Base-by-base conservation (phyloP, 2,113 vertebrate genomes). In the Himantopus leucocephalus region DNA sequence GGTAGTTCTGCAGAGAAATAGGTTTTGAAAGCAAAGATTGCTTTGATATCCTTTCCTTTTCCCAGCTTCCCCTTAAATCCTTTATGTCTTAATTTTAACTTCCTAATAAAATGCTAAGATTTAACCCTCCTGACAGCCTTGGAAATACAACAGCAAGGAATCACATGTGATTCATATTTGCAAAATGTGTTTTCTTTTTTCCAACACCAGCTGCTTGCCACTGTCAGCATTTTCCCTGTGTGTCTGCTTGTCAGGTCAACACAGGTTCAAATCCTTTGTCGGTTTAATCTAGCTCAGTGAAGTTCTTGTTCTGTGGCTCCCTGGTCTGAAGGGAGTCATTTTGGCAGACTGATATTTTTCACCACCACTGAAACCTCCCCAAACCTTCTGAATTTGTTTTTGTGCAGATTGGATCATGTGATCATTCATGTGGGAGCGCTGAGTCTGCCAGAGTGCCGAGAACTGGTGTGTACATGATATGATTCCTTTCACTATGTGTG, bases 361-460 rank as follows among this genome's bases (percentile, higher is more conserved):
- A 76, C 12, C 23, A 11, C 17, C 55, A 35, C 43, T 43, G 34
- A 87, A 78, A 70, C 34, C 17, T 83, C 41, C 59, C 50, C 23
- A 75, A 52, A 68, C 50, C 29, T 75, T 90, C 30, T 88, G 66
- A 56, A 79, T 83, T 90, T 89, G 91, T 50, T 97, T 62, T 81
- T 88, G 41, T 94, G 70, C 96, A 99, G 99, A 91, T 92, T 99
- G 96, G 98, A 99, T 82, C 98, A 99, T 1, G 98, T 99, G 81
- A 98, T 99, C 35, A 96, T 99, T 95, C 99, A 99, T 4, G 99
- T 99, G n/a, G 99, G 99, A 85, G 99, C 99, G 83, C 73, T 99
- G 95, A 99, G 98, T 94, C 95, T 99, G 74, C 98, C 98, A 92
- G 99, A 99, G 32, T 98, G 99, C 58, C 98, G 99, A 59, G 99